Conservation (phyloP, 2,113 vertebrate species). For the Ornithorhynchus anatinus region DNA sequence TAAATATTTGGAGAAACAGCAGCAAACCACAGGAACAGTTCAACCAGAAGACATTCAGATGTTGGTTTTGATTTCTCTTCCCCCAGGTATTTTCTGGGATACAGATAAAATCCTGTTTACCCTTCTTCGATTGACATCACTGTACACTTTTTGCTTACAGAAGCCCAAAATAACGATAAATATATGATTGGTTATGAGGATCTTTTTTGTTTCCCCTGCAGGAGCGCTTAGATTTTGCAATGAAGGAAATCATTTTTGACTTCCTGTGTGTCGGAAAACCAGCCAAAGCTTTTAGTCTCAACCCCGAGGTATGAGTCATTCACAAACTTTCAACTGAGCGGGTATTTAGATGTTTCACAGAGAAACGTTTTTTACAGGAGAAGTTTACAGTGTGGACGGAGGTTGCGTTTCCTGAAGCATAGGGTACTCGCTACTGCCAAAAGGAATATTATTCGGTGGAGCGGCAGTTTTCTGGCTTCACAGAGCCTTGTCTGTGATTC, state of each 20-base stretch:
- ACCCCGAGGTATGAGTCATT: constrained; percentile 87
- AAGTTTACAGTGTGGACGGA: not conserved
- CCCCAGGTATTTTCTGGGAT: not conserved
- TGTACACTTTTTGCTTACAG: not conserved
- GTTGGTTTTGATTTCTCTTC: not conserved
- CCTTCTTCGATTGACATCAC: not conserved
- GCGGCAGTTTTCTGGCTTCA: not conserved
- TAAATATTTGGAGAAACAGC: not conserved
- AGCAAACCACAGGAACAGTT: not conserved
- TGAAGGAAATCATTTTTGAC: constrained; percentile 99
- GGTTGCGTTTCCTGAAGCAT: not conserved
- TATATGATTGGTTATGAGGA: not conserved
- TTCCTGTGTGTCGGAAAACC: constrained; percentile 96
- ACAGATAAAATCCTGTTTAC: not conserved
- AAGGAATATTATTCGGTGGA: not conserved
- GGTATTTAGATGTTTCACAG: not conserved
- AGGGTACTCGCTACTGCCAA: not conserved
- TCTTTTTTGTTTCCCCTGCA: constrained; percentile 64
- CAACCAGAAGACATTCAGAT: not conserved
- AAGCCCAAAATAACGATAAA: not conserved
- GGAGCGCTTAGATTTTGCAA: constrained; percentile 98
- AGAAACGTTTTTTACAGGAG: not conserved
- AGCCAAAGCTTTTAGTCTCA: constrained; percentile 98
- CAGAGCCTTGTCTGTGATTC: too few species aligned
- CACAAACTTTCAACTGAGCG: not conserved